These are phyloP conservation scores for Drosophila leontia DNA, from an alignment of 1,140 invertebrate species.

Conservation along the genomic window DNA sequence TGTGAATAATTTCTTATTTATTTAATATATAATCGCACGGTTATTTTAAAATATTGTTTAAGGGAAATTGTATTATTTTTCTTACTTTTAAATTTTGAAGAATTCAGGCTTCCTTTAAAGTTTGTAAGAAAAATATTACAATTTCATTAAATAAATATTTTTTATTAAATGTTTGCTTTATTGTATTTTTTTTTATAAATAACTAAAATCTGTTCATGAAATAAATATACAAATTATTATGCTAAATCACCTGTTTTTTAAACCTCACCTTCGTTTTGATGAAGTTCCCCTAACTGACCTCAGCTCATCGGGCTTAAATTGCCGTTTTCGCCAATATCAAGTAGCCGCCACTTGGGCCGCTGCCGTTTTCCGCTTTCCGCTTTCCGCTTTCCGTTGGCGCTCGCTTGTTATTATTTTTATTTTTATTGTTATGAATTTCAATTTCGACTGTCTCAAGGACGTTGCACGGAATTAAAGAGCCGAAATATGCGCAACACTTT, in stretches of 20 bases:
- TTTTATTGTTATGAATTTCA: constrained; percentile 77
- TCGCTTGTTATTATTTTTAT: constrained; percentile 53
- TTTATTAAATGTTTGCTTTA: too few relatives aligned
- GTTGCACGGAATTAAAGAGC: constrained; percentile 69
- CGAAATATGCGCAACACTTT: constrained; percentile 73
- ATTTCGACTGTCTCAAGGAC: constrained; percentile 70
- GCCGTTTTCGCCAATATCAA: constrained; percentile 7
- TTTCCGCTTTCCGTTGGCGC: not conserved
- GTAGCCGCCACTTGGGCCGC: constrained; percentile 22
- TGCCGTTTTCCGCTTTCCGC: constrained; percentile 4
- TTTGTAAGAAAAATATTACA: too few relatives aligned
- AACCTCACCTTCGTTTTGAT: constrained; percentile 6
- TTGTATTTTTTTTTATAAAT: not conserved
- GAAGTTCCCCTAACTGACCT: constrained; percentile 12
- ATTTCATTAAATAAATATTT: too few relatives aligned
- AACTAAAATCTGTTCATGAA: not conserved
- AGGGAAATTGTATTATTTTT: too few relatives aligned
- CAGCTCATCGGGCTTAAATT: not conserved
- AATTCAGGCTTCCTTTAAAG: too few relatives aligned
- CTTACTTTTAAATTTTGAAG: too few relatives aligned
- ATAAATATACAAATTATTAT: constrained; percentile 11
- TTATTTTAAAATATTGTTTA: too few relatives aligned
- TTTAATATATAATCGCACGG: too few relatives aligned
- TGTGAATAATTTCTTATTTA: too few relatives aligned
- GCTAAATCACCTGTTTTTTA: not conserved